A percentile compares a stretch with the other conserved stretches of the same genome.
These are phyloP conservation scores for Macrophya alboannulata DNA, from an alignment of 2,888 invertebrate species.

Conservation along the genomic window DNA sequence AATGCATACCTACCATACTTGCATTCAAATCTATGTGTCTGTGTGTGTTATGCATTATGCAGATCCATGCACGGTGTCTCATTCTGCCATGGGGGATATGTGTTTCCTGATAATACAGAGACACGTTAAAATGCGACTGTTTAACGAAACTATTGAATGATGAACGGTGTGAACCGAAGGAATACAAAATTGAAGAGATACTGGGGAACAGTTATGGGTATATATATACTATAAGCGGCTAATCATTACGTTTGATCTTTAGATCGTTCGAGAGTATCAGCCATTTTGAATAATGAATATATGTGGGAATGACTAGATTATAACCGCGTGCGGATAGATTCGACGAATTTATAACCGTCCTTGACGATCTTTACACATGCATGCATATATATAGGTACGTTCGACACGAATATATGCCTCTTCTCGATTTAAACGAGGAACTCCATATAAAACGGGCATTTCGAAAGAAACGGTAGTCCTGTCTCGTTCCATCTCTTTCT, in stretches of 20 bases:
- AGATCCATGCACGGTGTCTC: background rate
- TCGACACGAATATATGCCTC: background rate
- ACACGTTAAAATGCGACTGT: background rate
- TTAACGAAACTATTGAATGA: background rate
- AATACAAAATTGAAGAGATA: too few relatives aligned
- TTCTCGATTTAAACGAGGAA: slow-evolving; percentile 28
- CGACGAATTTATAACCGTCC: slow-evolving; percentile 28
- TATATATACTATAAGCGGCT: background rate
- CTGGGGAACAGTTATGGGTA: too few relatives aligned
- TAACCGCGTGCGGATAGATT: background rate
- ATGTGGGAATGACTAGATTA: background rate
- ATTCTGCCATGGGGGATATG: background rate
- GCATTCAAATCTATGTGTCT: background rate
- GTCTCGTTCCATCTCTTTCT: background rate
- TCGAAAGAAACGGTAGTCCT: background rate
- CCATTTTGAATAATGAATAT: slow-evolving; percentile 8
- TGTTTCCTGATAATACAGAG: background rate
- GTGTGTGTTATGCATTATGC: slow-evolving; percentile 25
- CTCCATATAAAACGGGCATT: background rate
- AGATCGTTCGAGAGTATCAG: background rate
- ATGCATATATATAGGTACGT: too few relatives aligned
- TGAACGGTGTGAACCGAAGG: too few relatives aligned
- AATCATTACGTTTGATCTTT: background rate
- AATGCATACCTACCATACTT: background rate
- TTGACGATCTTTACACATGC: background rate